Evolutionary conservation across 1,140 invertebrate species (phyloP).

Genomic region (Drosophila parvula): DNA sequence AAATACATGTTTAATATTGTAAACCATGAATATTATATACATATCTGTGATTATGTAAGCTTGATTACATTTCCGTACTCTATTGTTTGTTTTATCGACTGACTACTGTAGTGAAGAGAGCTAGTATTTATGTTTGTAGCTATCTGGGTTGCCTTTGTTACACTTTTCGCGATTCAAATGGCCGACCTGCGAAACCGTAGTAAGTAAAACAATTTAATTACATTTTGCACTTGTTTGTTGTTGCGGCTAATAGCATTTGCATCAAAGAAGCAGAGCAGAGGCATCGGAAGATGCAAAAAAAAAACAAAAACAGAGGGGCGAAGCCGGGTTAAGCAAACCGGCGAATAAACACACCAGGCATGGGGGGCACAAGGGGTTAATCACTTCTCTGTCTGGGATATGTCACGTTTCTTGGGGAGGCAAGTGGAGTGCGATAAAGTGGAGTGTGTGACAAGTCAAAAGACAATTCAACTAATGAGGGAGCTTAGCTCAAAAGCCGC

Average conservation of each 20-base stretch:
- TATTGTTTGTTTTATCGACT: no score
- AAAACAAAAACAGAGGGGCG: neutral
- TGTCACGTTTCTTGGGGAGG: constrained; percentile 43
- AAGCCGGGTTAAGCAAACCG: constrained; percentile 11
- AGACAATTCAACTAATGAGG: constrained; percentile 60
- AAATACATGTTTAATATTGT: neutral
- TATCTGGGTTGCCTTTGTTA: constrained; percentile 52
- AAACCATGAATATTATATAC: neutral
- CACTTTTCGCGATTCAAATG: constrained; percentile 50
- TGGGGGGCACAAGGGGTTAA: constrained; percentile 34
- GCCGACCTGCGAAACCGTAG: constrained; percentile 70
- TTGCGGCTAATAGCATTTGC: constrained; percentile 67
- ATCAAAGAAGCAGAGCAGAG: constrained; percentile 9
- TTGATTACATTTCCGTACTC: no score
- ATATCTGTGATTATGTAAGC: no score
- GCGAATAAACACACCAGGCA: constrained; percentile 13
- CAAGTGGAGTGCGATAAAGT: constrained; percentile 27
- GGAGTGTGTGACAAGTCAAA: constrained; percentile 60
- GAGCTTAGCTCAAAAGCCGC: constrained; percentile 35
- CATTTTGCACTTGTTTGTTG: constrained; percentile 67
- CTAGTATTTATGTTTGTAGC: neutral
- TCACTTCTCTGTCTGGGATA: constrained; percentile 42
- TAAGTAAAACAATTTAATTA: constrained; percentile 81
- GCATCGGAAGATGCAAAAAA: constrained; percentile 18
- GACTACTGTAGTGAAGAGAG: constrained; percentile 14